Percentiles rank a stretch among this genome's conserved stretches.
phyloP scores from a whole-genome alignment of 37 sponge, comb jelly and placozoan genomes.

The Diacarnus erythraeanus region DNA sequence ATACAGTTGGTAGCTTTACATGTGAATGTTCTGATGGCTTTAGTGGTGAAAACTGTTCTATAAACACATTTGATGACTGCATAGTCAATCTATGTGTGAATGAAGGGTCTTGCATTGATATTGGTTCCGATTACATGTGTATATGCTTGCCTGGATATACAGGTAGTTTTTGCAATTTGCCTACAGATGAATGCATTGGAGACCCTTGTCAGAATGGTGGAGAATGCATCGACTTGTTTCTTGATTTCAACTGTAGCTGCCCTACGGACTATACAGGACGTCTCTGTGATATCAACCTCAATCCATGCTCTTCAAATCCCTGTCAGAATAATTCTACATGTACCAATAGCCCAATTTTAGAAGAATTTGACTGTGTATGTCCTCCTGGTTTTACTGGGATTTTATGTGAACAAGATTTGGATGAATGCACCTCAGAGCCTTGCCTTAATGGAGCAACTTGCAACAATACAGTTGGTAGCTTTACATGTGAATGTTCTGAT shows the following conservation, averaged over 20 bases:
- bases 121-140: constrained; percentile 37
- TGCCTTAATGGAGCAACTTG: constrained; percentile 71
- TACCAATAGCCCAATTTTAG: constrained; percentile 22
- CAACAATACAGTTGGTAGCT: constrained; percentile 28
- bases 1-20: constrained; percentile 21
- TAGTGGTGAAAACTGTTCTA: constrained; percentile 39
- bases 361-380: constrained; percentile 32
- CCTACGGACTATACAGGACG: constrained; percentile 41
- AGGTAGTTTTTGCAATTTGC: constrained; percentile 37
- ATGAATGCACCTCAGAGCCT: constrained; percentile 52
- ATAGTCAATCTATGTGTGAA: constrained; percentile 14
- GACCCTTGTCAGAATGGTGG: constrained; percentile 52
- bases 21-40: constrained; percentile 45
- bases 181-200: constrained; percentile 33
- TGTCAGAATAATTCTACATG: constrained; percentile 67
- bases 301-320: constrained; percentile 42
- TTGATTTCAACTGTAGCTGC: constrained; percentile 36
- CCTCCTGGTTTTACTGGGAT: constrained; percentile 55
- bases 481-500: constrained; percentile 38
- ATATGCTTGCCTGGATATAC: constrained; percentile 59
- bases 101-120: constrained; percentile 42
- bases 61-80: constrained; percentile 68
- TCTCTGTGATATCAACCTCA: constrained; percentile 39
- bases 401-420: constrained; percentile 52
- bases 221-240: constrained; percentile 30